phyloP scores from a whole-genome alignment of 2,113 vertebrate genomes.

The Marcusenius ussheri region DNA sequence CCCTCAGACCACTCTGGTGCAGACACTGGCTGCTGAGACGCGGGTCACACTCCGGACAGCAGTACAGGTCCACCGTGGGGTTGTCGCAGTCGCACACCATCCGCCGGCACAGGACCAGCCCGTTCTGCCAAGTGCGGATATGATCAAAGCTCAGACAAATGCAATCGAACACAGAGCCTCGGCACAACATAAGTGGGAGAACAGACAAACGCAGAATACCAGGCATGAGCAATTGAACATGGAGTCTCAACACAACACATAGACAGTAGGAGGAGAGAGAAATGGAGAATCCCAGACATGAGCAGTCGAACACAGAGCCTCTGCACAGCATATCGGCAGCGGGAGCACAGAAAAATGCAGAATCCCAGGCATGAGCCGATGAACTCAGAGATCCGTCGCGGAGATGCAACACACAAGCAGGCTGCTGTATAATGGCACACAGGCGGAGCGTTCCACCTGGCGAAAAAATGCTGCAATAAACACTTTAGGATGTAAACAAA shows the following conservation, averaged over 20 bases:
- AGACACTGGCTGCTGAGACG: slow-evolving; percentile 89
- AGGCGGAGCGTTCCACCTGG: not conserved
- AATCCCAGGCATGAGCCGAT: not conserved
- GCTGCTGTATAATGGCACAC: not conserved
- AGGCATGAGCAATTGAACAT: not conserved
- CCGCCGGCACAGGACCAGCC: slow-evolving; percentile 89
- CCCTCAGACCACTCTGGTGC: slow-evolving; percentile 81
- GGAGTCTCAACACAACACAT: not conserved
- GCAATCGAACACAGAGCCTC: not conserved
- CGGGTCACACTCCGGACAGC: slow-evolving; percentile 93
- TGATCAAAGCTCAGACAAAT: not conserved
- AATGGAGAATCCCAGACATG: not conserved
- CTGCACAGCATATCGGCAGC: too few relatives aligned
- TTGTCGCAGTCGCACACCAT: slow-evolving; percentile 99
- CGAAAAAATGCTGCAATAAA: not conserved
- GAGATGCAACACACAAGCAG: not conserved
- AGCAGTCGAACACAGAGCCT: not conserved
- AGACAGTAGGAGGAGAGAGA: not conserved
- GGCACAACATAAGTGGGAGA: not conserved
- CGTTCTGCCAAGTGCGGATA: slow-evolving; percentile 57
- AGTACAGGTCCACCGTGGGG: slow-evolving; percentile 90
- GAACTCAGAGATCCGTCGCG: not conserved
- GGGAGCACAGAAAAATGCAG: not conserved
- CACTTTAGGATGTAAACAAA: not conserved
- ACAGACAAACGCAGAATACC: not conserved